Evolutionary conservation across 2,888 invertebrate genomes (phyloP).

Genomic region (Drosophila rubida): DNA sequence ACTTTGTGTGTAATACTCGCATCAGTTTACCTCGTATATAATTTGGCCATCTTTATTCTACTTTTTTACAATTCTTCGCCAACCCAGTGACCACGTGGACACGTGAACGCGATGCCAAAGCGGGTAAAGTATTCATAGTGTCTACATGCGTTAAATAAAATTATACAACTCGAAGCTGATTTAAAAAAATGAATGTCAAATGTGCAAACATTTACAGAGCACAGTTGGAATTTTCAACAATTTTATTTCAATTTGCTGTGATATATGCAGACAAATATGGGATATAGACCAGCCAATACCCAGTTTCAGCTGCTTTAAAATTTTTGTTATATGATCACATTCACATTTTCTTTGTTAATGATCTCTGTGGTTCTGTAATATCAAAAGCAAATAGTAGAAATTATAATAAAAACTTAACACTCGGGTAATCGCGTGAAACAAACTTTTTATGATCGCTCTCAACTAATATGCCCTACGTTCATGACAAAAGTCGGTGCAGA

Average conservation of each 20-base stretch:
- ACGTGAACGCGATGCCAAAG: conserved; percentile 38
- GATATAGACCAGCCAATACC: neutral
- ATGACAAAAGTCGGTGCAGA: conserved; percentile 27
- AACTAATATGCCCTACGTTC: conserved; percentile 24
- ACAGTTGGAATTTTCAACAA: conserved; percentile 37
- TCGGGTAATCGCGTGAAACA: neutral
- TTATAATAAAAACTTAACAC: no score
- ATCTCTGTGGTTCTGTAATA: no score
- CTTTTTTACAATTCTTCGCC: conserved; percentile 39
- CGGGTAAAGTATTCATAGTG: conserved; percentile 64
- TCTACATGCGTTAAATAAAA: conserved; percentile 41
- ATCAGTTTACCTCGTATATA: conserved; percentile 18
- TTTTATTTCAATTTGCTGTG: conserved; percentile 44
- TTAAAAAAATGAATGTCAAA: conserved; percentile 44
- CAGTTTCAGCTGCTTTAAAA: no score
- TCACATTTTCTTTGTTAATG: no score
- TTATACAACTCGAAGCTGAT: conserved; percentile 41
- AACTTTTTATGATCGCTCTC: neutral
- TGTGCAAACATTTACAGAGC: conserved; percentile 31
- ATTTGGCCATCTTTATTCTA: conserved; percentile 26
- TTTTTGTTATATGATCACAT: no score
- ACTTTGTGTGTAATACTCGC: conserved; percentile 5
- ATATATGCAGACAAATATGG: neutral
- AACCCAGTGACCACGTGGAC: conserved; percentile 62
- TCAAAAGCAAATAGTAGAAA: no score